Evolutionary conservation across 2,888 invertebrate genomes (phyloP), one percentile per base, ranked within the genome.

Genomic region (Cheilosia pagana): DNA sequence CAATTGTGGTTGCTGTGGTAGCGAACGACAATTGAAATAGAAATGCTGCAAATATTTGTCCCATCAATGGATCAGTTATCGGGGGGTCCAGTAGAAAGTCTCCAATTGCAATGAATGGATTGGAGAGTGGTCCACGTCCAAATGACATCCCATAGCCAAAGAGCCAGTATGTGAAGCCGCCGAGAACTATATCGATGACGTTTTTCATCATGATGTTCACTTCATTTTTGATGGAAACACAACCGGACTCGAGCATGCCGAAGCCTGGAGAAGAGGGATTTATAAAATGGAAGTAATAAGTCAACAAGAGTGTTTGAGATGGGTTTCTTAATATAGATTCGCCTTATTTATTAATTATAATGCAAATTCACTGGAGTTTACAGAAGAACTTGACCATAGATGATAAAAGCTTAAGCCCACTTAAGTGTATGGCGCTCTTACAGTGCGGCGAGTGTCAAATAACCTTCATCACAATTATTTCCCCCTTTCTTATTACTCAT

Each of bases 191-290:
- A 88, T 98, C 98, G 0, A 97, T 96, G 0, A 98, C 95, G 89
- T 98, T 98, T 91, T 98, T 98, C 96, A 98, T 97, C 98, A 98
- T 98, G 77, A 99, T 98, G 90, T 98, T 98, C 0, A 98, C 97
- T 93, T 98, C 98, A 90, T 98, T 98, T 92, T 98, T 97, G 67
- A 97, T 94, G 0, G 97, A 97, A 0, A 98, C 98, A 88, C 96
- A 97, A 1, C 98, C 98, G 0, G 98, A 97, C 90, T 98, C 98
- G 87, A 98, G 92, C 95, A 98, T 96, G 0, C 98, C 98, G 89
- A 98, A 98, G 23, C 98, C 98, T 97, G 88, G 3, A 90, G 91
- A 31, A 68, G 2, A n/a, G 67, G 8, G 31, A 31, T 4, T 6
- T 7, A 39, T 39, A 6, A 7, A 21, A 14, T 16, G 3, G 0